These are phyloP conservation scores for Blera fallax DNA, from an alignment of 2,888 invertebrate genomes.

Conservation along the genomic window DNA sequence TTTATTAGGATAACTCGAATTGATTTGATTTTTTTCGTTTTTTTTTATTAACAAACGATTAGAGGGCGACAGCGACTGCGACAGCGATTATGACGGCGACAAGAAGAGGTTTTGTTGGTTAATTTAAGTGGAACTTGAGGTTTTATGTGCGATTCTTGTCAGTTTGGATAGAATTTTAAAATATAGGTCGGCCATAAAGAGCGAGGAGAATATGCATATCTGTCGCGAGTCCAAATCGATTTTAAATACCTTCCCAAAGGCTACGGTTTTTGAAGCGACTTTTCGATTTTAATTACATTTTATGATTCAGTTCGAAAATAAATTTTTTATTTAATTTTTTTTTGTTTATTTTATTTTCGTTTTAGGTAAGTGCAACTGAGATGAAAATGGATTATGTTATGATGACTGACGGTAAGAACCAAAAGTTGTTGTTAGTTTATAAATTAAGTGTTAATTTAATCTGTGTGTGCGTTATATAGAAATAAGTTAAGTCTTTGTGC, in stretches of 20 bases:
- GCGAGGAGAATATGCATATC: no score
- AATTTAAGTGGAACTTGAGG: no score
- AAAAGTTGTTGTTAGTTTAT: conserved; percentile 58
- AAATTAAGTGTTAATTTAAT: background rate
- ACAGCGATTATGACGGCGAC: no score
- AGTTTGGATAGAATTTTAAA: no score
- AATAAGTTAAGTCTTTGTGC: background rate
- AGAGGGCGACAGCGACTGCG: no score
- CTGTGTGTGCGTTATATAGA: background rate
- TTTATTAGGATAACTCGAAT: conserved; percentile 2
- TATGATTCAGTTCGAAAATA: no score
- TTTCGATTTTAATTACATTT: no score
- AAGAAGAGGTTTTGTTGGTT: background rate
- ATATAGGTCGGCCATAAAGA: no score
- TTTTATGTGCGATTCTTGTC: no score
- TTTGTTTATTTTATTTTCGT: background rate
- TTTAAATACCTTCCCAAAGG: no score
- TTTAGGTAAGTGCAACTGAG: conserved; percentile 72
- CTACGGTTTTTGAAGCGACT: no score
- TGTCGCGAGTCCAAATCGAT: no score
- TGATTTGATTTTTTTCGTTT: conserved; percentile 9
- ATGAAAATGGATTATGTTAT: conserved; percentile 71
- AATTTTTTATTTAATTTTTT: background rate
- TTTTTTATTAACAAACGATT: background rate
- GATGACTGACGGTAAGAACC: conserved; percentile 70